Base-by-base conservation (phyloP, 2,113 vertebrate species). In the Oceanodroma tethys region DNA sequence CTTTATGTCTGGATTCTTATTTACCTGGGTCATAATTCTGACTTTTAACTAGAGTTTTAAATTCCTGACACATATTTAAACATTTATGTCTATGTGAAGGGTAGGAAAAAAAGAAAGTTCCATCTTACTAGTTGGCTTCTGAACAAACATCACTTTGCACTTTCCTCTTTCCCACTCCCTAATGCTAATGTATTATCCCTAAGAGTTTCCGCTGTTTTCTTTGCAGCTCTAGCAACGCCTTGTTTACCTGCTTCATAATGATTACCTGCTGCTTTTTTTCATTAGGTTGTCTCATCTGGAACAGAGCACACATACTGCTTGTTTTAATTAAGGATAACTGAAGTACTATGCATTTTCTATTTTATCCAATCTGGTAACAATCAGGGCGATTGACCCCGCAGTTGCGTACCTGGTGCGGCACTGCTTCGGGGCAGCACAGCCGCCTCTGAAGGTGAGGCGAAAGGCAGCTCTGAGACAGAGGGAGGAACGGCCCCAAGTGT, bases 261-360 rank as follows among this genome's bases (percentile, higher is more conserved):
- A 98, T 72, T 93, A 93, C 88, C 63, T 95, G 76, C 81, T 98
- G 95, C 4, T 95, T 96, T 97, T 93, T 91, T 95, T 93, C 59
- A 97, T 96, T 84, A 96, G 43, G 16, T 86, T 96, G 45, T 92
- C 95, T 95, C 85, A 83, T 95, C 87, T 95, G 91, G 78, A 97
- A 91, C 29, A 85, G 65, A 98, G 67, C 45, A 88, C 62, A 88
- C 74, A 84, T 66, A 92, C 67, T 70, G 34, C 43, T 95, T 87
- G 36, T 70, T 95, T 95, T 97, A 97, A 97, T 97, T 98, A 97
- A 97, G 90, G 93, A 25, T 81, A 94, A 76, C 85, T 90, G 67
- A 88, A 95, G 71, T 74, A 75, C 29, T 76, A 42, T 71, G 56
- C 74, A 72, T 73, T 94, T 95, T 94, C 55, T 52, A 14, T 67